Conservation (phyloP, 2,113 vertebrate genomes). For the Ammospiza caudacuta region DNA sequence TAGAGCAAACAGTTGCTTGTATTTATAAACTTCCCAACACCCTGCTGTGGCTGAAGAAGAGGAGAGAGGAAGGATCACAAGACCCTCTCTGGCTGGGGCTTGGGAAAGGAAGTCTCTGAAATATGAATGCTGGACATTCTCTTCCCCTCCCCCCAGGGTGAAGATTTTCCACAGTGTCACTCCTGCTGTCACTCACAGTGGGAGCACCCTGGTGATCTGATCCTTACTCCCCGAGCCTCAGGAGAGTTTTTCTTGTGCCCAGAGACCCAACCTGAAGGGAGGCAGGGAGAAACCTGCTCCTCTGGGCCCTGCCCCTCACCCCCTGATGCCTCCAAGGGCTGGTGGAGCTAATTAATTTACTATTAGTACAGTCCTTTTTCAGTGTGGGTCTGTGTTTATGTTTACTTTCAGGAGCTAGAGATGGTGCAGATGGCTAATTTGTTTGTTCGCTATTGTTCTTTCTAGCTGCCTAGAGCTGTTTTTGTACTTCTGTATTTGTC, state of each 20-base stretch:
- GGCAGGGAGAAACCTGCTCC: neutral
- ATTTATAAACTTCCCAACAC: constrained; percentile 53
- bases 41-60: constrained; percentile 6
- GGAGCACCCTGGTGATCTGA: neutral
- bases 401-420: constrained; percentile 59
- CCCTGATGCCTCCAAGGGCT: neutral
- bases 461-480: constrained; percentile 60
- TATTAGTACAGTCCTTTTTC: neutral
- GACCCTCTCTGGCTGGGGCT: constrained; percentile 54
- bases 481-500: constrained; percentile 58
- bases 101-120: constrained; percentile 69
- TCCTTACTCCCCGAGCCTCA: neutral
- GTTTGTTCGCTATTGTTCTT: constrained; percentile 59
- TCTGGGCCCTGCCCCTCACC: neutral
- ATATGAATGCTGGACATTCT: constrained; percentile 20
- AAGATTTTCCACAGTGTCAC: constrained; percentile 56
- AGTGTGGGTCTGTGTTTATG: constrained; percentile 31
- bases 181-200: neutral
- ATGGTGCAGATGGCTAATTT: constrained; percentile 65
- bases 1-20: constrained; percentile 41
- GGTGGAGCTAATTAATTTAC: constrained; percentile 1
- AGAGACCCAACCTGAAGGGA: neutral
- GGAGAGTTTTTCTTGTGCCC: neutral
- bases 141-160: neutral
- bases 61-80: constrained; percentile 53